Base-by-base conservation (phyloP, 2,888 invertebrate species). In the Leucoptera coffeella region DNA sequence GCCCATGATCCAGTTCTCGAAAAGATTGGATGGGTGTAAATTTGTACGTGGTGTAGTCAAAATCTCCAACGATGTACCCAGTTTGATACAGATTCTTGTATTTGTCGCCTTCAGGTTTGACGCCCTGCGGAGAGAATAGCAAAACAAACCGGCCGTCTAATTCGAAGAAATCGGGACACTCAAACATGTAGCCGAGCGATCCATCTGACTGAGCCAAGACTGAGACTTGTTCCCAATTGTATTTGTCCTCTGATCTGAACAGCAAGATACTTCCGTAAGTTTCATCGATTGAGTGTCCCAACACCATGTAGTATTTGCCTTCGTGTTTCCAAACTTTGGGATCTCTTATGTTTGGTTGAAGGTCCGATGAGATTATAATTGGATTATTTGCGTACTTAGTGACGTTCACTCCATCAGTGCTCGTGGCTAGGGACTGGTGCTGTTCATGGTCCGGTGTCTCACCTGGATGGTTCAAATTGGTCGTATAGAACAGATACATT, bases 151-250 rank as follows among this genome's bases (percentile, higher is more conserved):
- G 38, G 0, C 54, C 58, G 12, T 46, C 30, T 1, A 74, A 30
- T 34, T 59, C 50, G 20, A 73, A 71, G 26, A 73, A 59, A 33
- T 72, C 71, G 1, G 73, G 73, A 41, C 73, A 73, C 37, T 74
- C 73, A 57, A 58, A 73, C 64, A 71, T 65, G 23, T 41, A 60
- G 1, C 62, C 62, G 2, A 61, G 43, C 10, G 33, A 38, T 4
- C 59, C 61, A 25, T 58, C 42, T 0, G 67, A 61, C 36, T 51
- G 34, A 22, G 30, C 48, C 10, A 69, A 34, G 23, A 50, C 33
- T 3, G 57, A 42, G 0, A 37, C 40, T 35, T 54, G 37, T 5
- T 41, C 19, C 67, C 67, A 71, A 12, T 39, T 35, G 4, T 41
- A 34, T 34, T 45, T 44, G 35, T 73, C 53, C 9, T 40, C 21